These are phyloP conservation scores for Drosophila rellima DNA, from an alignment of 2,888 invertebrate species.

Conservation along the genomic window DNA sequence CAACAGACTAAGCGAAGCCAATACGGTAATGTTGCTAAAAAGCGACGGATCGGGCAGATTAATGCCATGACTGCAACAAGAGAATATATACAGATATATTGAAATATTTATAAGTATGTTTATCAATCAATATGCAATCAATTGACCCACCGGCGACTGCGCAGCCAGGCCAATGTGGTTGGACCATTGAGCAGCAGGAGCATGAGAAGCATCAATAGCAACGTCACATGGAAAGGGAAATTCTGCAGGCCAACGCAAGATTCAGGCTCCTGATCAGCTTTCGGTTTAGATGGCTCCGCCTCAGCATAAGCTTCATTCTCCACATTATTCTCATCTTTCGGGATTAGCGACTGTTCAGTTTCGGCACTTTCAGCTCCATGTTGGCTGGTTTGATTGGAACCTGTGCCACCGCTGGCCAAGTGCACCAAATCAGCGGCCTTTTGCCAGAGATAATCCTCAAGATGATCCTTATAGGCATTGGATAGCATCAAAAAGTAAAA, in stretches of 20 bases:
- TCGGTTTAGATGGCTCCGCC: background rate
- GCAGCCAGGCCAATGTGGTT: slow-evolving; percentile 92
- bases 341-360: background rate
- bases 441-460: slow-evolving; percentile 87
- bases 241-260: slow-evolving; percentile 74
- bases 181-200: slow-evolving; percentile 90
- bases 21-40: slow-evolving; percentile 87
- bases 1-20: slow-evolving; percentile 88
- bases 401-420: slow-evolving; percentile 4
- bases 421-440: slow-evolving; percentile 82
- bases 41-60: slow-evolving; percentile 88
- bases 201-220: slow-evolving; percentile 90
- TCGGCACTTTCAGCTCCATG: background rate
- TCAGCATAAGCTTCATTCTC: background rate
- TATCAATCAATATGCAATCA: no score
- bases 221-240: slow-evolving; percentile 91
- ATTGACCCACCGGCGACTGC: slow-evolving; percentile 90
- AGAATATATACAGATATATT: background rate
- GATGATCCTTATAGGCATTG: slow-evolving; percentile 89
- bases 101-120: no score
- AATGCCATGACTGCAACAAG: slow-evolving; percentile 57
- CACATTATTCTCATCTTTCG: background rate
- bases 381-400: background rate
- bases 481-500: slow-evolving; percentile 91
- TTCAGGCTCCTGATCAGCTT: slow-evolving; percentile 19